Evolutionary conservation across 2,797 vertebrate genomes (phyloP).

Genomic region (Dryobates pubescens): DNA sequence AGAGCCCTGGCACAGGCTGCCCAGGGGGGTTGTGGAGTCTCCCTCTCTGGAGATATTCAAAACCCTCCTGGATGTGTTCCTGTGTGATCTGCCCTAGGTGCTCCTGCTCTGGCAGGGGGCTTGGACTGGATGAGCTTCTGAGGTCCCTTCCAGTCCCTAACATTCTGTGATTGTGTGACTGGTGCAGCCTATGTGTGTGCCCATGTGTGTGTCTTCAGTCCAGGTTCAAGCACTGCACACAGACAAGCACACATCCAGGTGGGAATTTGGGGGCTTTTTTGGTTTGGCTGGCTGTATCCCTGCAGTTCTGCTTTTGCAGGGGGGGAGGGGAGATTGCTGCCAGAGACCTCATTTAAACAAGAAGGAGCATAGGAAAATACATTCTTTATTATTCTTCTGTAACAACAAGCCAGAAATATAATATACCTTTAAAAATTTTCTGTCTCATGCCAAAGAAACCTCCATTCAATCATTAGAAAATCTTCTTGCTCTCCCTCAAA

Average conservation of each 20-base stretch:
- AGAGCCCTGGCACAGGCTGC: too few species aligned
- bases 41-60: too few species aligned
- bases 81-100: too few species aligned
- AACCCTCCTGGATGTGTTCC: too few species aligned
- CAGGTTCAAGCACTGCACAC: background rate
- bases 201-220: background rate
- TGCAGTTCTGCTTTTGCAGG: background rate
- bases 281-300: background rate
- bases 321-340: background rate
- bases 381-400: conserved; percentile 86
- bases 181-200: fast-evolving
- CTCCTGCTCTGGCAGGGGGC: too few species aligned
- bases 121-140: too few species aligned
- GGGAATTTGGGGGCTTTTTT: background rate
- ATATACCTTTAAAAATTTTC: conserved; percentile 83
- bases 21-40: too few species aligned
- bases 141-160: too few species aligned
- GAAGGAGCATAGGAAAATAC: conserved; percentile 82
- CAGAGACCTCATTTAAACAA: conserved; percentile 67
- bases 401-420: conserved; percentile 86
- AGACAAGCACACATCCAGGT: background rate
- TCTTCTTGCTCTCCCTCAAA: conserved; percentile 52
- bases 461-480: conserved; percentile 71
- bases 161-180: background rate
- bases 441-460: conserved; percentile 75